phyloP scores from a whole-genome alignment of 2,797 vertebrate species.

The Lindbergichthys nudifrons region DNA sequence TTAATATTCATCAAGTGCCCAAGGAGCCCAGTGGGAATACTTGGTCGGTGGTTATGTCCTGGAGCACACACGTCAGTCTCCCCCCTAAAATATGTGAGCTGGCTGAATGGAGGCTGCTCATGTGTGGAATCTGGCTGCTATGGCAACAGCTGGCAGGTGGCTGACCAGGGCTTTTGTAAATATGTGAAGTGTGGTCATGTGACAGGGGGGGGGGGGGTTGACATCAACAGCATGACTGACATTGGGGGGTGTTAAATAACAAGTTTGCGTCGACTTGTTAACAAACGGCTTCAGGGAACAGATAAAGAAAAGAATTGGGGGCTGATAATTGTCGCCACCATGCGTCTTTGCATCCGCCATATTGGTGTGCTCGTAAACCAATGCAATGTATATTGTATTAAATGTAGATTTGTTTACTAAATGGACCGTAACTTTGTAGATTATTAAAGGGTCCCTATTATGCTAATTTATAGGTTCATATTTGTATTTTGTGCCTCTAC shows the following conservation, averaged over 20 bases:
- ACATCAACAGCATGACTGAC: slow-evolving; percentile 63
- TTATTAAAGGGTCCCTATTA: background rate
- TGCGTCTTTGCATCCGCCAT: no score
- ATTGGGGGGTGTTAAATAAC: slow-evolving; percentile 27
- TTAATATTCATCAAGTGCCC: slow-evolving; percentile 24
- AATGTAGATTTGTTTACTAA: background rate
- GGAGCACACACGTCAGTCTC: slow-evolving; percentile 28
- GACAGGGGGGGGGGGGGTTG: slow-evolving; percentile 47
- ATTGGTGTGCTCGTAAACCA: no score
- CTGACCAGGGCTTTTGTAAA: slow-evolving; percentile 66
- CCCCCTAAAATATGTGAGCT: slow-evolving; percentile 46
- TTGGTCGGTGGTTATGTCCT: slow-evolving; percentile 22
- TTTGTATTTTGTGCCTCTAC: no score
- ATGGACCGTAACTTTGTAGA: background rate
- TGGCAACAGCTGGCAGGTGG: slow-evolving; percentile 78
- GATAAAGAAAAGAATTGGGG: no score
- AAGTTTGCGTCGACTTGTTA: slow-evolving; percentile 12
- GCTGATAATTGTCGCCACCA: no score
- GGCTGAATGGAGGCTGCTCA: slow-evolving; percentile 54
- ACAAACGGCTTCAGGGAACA: background rate
- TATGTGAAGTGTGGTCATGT: slow-evolving; percentile 66
- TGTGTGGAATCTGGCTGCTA: slow-evolving; percentile 77
- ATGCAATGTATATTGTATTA: no score
- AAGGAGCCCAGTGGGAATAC: slow-evolving; percentile 13
- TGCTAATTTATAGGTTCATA: no score